phyloP scores from a whole-genome alignment of 2,888 invertebrate genomes.

The Torymus aiolomorphi region DNA sequence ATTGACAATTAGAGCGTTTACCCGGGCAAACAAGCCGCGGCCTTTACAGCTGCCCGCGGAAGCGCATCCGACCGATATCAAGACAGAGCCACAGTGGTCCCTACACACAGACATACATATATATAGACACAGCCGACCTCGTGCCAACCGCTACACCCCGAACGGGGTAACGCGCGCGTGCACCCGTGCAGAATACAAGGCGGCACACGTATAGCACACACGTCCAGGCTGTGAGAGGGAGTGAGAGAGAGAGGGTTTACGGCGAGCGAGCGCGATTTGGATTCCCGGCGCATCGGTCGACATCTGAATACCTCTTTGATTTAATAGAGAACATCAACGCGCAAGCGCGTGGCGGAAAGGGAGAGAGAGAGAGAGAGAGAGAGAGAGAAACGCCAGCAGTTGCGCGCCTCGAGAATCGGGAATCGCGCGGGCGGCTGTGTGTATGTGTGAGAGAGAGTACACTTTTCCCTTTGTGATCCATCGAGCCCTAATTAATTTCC shows the following conservation, averaged over 20 bases:
- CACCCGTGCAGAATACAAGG: no score
- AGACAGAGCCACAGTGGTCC: no score
- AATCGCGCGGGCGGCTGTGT: neutral
- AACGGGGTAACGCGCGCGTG: no score
- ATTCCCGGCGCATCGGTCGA: slow-evolving; percentile 69
- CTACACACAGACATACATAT: no score
- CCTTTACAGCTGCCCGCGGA: no score
- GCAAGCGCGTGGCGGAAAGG: neutral
- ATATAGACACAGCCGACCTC: no score
- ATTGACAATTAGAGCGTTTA: neutral
- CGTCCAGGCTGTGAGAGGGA: neutral
- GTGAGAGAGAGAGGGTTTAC: slow-evolving; percentile 60
- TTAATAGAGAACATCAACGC: slow-evolving; percentile 69
- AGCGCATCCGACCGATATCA: no score
- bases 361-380: slow-evolving; percentile 1
- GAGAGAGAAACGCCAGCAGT: neutral
- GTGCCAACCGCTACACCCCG: no score
- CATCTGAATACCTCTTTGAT: slow-evolving; percentile 71
- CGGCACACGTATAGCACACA: no score
- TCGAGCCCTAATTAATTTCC: slow-evolving; percentile 51
- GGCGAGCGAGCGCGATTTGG: slow-evolving; percentile 65
- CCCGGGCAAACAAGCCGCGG: no score
- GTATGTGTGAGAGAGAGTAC: neutral
- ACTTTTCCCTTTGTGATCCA: slow-evolving; percentile 51
- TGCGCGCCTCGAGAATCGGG: slow-evolving; percentile 42